These are phyloP conservation scores for Ametastegia equiseti DNA, from an alignment of 2,888 invertebrate genomes.

Conservation along the genomic window DNA sequence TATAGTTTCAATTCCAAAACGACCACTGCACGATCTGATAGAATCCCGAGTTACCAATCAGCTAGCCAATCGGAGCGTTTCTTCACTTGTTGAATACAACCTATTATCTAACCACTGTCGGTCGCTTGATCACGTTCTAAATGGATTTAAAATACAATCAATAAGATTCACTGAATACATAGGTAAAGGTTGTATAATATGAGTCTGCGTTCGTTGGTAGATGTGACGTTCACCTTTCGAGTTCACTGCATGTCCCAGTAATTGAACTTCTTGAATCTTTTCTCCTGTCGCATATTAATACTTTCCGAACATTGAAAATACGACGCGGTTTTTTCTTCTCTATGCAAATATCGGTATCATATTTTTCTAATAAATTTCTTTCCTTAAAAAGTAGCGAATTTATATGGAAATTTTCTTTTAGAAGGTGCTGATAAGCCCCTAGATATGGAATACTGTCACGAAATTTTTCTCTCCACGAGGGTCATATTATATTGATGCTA, in stretches of 20 bases:
- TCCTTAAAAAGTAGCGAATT: not conserved
- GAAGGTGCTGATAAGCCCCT: not conserved
- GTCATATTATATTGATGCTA: not conserved
- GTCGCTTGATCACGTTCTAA: slow-evolving; percentile 60
- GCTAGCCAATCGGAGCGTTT: slow-evolving; percentile 57
- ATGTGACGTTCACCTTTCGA: not conserved
- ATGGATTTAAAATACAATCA: slow-evolving; percentile 61
- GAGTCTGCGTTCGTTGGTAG: not conserved
- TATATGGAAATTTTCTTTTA: slow-evolving; percentile 11
- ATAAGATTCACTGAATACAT: slow-evolving; percentile 16
- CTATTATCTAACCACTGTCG: slow-evolving; percentile 58
- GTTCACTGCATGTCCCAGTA: not conserved
- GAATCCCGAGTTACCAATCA: slow-evolving; percentile 27
- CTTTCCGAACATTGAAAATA: not conserved
- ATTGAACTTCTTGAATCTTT: not conserved
- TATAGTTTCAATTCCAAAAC: slow-evolving; percentile 15
- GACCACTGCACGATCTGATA: slow-evolving; percentile 22
- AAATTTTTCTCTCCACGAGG: not conserved
- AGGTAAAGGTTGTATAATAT: not conserved
- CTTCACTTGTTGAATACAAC: slow-evolving; percentile 66
- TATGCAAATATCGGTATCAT: slow-evolving; percentile 1
- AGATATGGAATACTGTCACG: slow-evolving; percentile 7
- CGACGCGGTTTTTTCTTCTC: not conserved
- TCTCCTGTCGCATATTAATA: not conserved
- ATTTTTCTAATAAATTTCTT: slow-evolving; percentile 3